A percentile compares a stretch with the other conserved stretches of the same genome.
Evolutionary conservation across 2,888 invertebrate genomes (phyloP).

Genomic region (Diploptera punctata): DNA sequence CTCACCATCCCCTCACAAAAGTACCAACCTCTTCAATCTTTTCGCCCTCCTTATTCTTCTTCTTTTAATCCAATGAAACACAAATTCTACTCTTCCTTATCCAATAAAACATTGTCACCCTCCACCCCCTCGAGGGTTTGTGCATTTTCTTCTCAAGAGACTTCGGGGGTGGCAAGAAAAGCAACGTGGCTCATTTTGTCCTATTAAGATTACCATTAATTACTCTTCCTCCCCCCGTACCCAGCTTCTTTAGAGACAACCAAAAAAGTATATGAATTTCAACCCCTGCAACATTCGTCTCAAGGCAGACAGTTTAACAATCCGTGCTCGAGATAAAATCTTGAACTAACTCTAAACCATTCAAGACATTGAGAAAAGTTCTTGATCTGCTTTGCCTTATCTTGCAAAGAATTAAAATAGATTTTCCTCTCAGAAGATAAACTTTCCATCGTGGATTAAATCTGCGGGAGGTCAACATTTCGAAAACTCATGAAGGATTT

Average conservation of each 20-base stretch:
- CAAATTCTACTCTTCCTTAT: slow-evolving; percentile 35
- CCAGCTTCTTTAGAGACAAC: not conserved
- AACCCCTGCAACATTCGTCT: not conserved
- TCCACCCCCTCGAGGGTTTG: not conserved
- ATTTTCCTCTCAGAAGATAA: no score
- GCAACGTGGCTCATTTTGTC: slow-evolving; percentile 20
- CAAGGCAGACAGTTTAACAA: no score
- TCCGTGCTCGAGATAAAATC: no score
- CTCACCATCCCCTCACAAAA: not conserved
- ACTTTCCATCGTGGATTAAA: no score
- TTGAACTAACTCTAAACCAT: no score
- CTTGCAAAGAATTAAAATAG: no score
- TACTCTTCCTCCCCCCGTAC: not conserved
- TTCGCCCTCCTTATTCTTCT: slow-evolving; percentile 5
- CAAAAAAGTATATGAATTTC: not conserved
- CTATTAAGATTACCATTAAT: slow-evolving; percentile 28
- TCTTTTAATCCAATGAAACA: slow-evolving; percentile 40
- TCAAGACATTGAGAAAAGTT: no score
- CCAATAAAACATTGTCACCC: slow-evolving; percentile 33
- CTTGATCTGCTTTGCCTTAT: no score
- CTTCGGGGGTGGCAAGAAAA: not conserved
- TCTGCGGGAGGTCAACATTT: no score
- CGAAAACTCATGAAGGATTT: no score
- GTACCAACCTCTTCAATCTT: not conserved
- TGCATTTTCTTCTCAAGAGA: slow-evolving; percentile 16